Evolutionary conservation across 2,113 vertebrate species (phyloP).

Genomic region (Panthera tigris): DNA sequence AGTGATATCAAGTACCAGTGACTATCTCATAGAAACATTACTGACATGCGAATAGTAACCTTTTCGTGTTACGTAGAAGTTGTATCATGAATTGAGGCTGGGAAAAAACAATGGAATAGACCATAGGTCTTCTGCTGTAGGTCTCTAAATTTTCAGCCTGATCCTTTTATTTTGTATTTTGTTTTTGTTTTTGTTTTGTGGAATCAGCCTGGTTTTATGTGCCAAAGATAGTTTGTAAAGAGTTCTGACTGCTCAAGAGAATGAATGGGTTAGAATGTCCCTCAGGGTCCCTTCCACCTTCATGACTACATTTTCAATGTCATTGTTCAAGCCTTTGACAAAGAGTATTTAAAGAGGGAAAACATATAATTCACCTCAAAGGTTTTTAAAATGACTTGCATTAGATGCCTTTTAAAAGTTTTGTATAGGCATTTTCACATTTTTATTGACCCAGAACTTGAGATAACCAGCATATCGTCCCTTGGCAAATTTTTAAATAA

Average conservation of each 20-base stretch:
- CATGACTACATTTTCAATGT: neutral
- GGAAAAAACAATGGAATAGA: neutral
- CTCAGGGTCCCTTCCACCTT: neutral
- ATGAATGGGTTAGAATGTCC: neutral
- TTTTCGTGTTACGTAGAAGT: neutral
- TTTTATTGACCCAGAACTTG: neutral
- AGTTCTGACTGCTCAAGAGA: neutral
- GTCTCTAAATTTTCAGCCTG: neutral
- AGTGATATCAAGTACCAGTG: neutral
- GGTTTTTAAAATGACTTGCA: neutral
- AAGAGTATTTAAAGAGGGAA: neutral
- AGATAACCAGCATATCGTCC: neutral
- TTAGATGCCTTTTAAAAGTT: neutral
- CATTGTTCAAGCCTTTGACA: neutral
- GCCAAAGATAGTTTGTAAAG: neutral
- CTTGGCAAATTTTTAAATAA: neutral
- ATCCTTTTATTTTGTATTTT: neutral
- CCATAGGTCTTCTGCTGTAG: neutral
- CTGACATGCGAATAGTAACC: neutral
- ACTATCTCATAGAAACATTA: neutral
- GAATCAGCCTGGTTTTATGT: neutral
- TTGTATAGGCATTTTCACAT: neutral
- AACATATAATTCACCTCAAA: neutral
- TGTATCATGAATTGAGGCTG: neutral
- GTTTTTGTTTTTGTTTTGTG: neutral